These are phyloP conservation scores for Cyprinodon diabolis DNA, from an alignment of 2,797 vertebrate genomes.

Conservation along the genomic window DNA sequence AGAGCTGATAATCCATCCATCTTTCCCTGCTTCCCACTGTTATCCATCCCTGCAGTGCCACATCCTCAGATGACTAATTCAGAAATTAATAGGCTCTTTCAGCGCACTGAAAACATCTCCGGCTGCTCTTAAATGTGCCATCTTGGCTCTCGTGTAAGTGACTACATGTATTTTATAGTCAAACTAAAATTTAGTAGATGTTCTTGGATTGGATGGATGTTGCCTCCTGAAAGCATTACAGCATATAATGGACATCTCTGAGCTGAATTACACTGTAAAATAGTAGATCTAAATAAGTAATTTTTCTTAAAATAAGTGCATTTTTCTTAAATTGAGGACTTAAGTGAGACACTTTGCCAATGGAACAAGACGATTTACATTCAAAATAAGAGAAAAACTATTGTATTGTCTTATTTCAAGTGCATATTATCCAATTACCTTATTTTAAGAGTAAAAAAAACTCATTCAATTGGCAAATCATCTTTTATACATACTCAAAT, in stretches of 20 bases:
- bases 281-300: no score
- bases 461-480: no score
- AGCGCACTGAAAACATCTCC: conserved; percentile 60
- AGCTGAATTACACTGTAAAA: conserved; percentile 17
- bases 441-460: no score
- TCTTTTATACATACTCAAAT: no score
- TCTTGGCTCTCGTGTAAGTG: conserved; percentile 25
- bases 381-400: no score
- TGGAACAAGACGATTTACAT: no score
- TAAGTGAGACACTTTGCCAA: no score
- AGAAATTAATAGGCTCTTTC: conserved; percentile 64
- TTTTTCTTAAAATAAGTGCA: no score
- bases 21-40: conserved; percentile 74
- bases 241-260: conserved; percentile 32
- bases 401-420: no score
- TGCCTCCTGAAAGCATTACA: conserved; percentile 39
- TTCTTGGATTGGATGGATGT: conserved; percentile 39
- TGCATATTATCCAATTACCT: no score
- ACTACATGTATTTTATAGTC: conserved; percentile 36
- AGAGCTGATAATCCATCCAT: conserved; percentile 77
- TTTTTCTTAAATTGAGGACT: no score
- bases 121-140: conserved; percentile 61
- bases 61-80: conserved; percentile 68
- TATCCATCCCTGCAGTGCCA: conserved; percentile 67
- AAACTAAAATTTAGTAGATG: conserved; percentile 49